Base-by-base conservation (phyloP, 1,140 invertebrate species). In the Lordiphosa collinella region DNA sequence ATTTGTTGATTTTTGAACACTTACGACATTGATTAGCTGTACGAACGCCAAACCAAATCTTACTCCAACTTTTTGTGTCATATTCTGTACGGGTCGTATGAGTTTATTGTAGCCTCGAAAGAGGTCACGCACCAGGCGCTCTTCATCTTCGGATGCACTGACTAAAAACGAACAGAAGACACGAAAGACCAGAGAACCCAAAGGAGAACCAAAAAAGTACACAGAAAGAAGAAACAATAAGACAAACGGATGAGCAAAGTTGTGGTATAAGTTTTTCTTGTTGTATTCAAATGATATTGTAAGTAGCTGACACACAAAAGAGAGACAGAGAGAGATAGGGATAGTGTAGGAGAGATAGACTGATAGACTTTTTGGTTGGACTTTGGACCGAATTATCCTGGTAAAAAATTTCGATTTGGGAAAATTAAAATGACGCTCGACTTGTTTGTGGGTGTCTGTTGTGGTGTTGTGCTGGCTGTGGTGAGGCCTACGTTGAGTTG, bases 71-170 rank as follows among this genome's bases (percentile, higher is more conserved):
- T 97, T 98, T 90, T 98, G 95, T 70, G 96, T 98, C 93, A 98
- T 97, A 89, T 99, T 98, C 90, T 96, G 94, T 55, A 99, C 98
- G 31, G 99, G 99, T 82, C 99, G 93, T 89, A 99, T 99, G 40
- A 99, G 93, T 89, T 98, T 98, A 91, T 99, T 99, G 93, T 99
- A 99, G 62, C 98, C 97, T 84, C 96, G 93, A 91, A 99, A 99
- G 47, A 99, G 92, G 91, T 99, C 97, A 69, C 97, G 93, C 46
- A 99, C 97, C 82, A 99, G 91, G 74, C 96, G 92, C 90, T 98
- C 97, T 90, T 99, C 97, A 93, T 98, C 97, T 91, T 98, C 97
- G 73, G 88, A 89, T 86, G 87, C 82, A 75, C 75, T 85, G 71
- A 89, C 87, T 88, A 86, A 69, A 64, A 76, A 54, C 57, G 38